Base-by-base conservation (phyloP, 2,888 invertebrate species). In the Tenodera sinensis region DNA sequence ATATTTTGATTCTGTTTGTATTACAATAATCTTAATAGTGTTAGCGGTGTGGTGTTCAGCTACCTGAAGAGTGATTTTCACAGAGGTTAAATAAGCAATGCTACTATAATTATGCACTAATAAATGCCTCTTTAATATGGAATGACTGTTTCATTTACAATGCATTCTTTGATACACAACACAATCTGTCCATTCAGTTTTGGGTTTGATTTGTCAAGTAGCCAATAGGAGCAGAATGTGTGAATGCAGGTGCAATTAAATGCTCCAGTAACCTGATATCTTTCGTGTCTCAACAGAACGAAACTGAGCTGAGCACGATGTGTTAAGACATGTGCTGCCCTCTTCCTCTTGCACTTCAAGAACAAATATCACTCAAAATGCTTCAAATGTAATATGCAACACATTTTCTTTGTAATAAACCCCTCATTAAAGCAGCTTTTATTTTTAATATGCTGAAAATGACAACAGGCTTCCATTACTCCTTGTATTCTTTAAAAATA, bases 161-260 rank as follows among this genome's bases (percentile, higher is more conserved):
- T 71, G 54, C 8, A 25, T 20, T 71, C 42, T 71, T 54, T 25
- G 25, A 71, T 71, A 71, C 15, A 4, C 15, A 54, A 20, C 54
- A 20, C 54, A 71, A 71, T 20, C 54, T 71, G 54, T 20, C 25
- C 25, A 20, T 71, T 71, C 6, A 20, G 54, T 71, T 71, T 54
- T 71, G 20, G 20, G 20, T 71, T 20, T 71, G 54, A 71, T 71
- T 71, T 71, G 54, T 71, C 20, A 71, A 54, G 7, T 71, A 71
- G 54, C 54, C 20, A 20, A 25, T 25, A 71, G 54, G 20, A 71
- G 54, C 54, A 28, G 82, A 87, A 83, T 87, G 87, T 30, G 25
- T 87, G 87, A 87, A 27, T 87, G 87, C 87, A 87, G 87, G 34
- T 87, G 87, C 54, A 71, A 71, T 71, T 71, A 71, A 71, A 71